phyloP scores from a whole-genome alignment of 2,113 vertebrate genomes.

The Nothobranchius furzeri region DNA sequence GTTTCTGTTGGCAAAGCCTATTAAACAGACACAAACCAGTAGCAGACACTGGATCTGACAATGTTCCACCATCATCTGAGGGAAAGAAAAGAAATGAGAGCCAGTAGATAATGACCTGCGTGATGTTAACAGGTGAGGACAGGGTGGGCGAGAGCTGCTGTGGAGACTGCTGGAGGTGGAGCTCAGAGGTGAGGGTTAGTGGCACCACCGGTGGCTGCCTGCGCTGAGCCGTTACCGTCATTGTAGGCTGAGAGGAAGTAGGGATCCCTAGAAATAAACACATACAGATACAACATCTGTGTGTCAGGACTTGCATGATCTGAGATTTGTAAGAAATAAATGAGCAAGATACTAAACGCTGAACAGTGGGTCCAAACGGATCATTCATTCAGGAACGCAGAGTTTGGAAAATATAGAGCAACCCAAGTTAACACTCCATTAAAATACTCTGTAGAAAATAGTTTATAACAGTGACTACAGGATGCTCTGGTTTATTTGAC shows the following conservation, averaged over 20 bases:
- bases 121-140: constrained; percentile 82
- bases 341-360: not conserved
- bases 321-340: too few species aligned
- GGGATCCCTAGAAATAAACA: constrained; percentile 78
- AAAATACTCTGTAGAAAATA: too few species aligned
- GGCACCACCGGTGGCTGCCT: constrained; percentile 80
- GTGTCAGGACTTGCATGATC: not conserved
- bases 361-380: not conserved
- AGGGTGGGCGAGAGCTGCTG: constrained; percentile 91
- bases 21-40: constrained; percentile 1
- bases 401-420: not conserved
- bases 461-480: too few species aligned
- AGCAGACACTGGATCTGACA: not conserved
- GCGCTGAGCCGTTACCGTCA: constrained; percentile 82
- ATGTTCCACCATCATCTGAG: not conserved
- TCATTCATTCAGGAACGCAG: not conserved
- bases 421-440: too few species aligned
- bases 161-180: constrained; percentile 82
- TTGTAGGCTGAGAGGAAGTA: constrained; percentile 76
- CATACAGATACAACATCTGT: not conserved
- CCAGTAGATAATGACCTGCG: constrained; percentile 82
- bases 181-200: constrained; percentile 85
- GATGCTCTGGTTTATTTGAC: not conserved
- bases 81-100: not conserved
- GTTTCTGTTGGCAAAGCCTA: constrained; percentile 88